Base-by-base conservation (phyloP, 2,113 vertebrate genomes). In the Erinaceus europaeus region DNA sequence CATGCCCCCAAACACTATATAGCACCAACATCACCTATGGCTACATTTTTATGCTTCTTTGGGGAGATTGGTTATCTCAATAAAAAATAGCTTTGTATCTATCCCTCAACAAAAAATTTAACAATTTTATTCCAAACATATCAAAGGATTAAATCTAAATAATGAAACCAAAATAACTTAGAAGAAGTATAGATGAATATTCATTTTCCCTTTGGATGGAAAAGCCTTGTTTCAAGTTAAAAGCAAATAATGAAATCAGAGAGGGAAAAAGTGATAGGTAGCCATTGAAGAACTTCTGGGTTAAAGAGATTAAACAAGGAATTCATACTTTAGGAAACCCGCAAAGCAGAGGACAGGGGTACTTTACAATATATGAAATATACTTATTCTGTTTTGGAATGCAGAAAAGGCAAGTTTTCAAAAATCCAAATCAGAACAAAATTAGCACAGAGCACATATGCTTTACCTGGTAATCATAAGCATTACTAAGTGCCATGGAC, bases 201-300 rank as follows among this genome's bases (percentile, higher is more conserved):
- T 71, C 86, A 87, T 50, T 29, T 74, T 11, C 79, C 76, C 18
- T 71, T 34, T 75, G 17, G 23, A 71, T 69, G 12, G 18, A 34
- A 74, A 84, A 76, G 3, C 1, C 80, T 73, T 88, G 74, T 84
- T 65, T 74, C 34, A 90, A 87, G 9, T 44, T 84, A 36, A 75
- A 78, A 80, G 11, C 14, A 79, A 40, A 65, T 72, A 73, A 55
- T 20, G 52, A 84, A 79, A 81, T 88, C 18, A 69, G 20, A 71
- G n/a, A 84, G 53, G 29, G 81, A 80, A 84, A 65, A n/a, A n/a
- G n/a, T n/a, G n/a, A n/a, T n/a, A n/a, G n/a, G n/a, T n/a, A n/a
- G n/a, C n/a, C n/a, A n/a, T n/a, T n/a, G n/a, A n/a, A n/a, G n/a
- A n/a, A n/a, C n/a, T n/a, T n/a, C n/a, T n/a, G n/a, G n/a, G n/a